Conservation (phyloP, 2,113 vertebrate species). For the Nibea coibor region DNA sequence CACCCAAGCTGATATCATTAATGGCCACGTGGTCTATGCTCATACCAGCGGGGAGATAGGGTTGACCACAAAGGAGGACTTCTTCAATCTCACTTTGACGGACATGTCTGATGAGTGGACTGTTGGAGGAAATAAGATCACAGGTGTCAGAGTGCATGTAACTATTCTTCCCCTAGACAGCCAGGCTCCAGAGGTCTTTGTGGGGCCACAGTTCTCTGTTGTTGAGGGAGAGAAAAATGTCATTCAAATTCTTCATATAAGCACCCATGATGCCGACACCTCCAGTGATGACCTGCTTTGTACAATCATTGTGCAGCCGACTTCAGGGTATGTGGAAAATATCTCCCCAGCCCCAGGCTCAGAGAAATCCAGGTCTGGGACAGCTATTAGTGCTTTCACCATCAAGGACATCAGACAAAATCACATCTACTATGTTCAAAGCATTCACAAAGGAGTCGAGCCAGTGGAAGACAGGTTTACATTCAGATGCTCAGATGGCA, state of each 20-base stretch:
- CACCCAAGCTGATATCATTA: conserved; percentile 92
- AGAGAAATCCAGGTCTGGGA: conserved; percentile 94
- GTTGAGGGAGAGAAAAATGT: conserved; percentile 88
- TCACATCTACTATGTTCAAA: conserved; percentile 96
- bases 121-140: conserved; percentile 87
- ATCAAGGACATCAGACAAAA: conserved; percentile 91
- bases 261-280: conserved; percentile 89
- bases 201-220: conserved; percentile 87
- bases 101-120: conserved; percentile 93
- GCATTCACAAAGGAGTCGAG: conserved; percentile 93
- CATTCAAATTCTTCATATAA: conserved; percentile 87
- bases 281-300: conserved; percentile 91
- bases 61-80: conserved; percentile 87
- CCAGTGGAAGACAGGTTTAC: conserved; percentile 94
- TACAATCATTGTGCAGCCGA: conserved; percentile 91
- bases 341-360: conserved; percentile 96
- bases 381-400: conserved; percentile 93
- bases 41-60: conserved; percentile 94
- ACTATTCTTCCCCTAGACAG: conserved; percentile 95
- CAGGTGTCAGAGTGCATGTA: conserved; percentile 90
- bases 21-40: conserved; percentile 90
- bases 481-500: conserved; percentile 95
- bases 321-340: conserved; percentile 94
- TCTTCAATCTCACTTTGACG: conserved; percentile 93
- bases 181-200: conserved; percentile 89